phyloP scores from a whole-genome alignment of 23 tunicate species.

The Trididemnum miniatum region DNA sequence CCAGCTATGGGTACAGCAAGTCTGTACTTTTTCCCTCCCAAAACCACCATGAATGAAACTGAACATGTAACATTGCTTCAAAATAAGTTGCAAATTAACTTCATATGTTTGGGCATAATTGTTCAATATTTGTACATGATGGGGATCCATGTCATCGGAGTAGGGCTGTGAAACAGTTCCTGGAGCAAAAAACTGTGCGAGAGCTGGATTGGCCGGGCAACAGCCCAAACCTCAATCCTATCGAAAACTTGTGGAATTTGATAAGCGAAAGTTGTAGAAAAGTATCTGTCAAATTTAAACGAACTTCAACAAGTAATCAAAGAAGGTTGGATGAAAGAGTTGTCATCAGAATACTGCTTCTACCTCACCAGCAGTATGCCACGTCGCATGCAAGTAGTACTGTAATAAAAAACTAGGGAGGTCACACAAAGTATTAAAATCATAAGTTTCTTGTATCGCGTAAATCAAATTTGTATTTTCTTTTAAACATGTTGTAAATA shows the following conservation, averaged over 20 bases:
- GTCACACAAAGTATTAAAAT: slow-evolving; percentile 33
- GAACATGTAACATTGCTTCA: slow-evolving; percentile 20
- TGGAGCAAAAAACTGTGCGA: slow-evolving; percentile 37
- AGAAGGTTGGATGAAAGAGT: slow-evolving; percentile 34
- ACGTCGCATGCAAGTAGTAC: slow-evolving; percentile 28
- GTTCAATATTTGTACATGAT: slow-evolving; percentile 14
- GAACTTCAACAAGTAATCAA: slow-evolving; percentile 34
- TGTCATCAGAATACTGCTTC: slow-evolving; percentile 15
- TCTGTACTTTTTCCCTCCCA: neutral
- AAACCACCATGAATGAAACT: slow-evolving; percentile 27
- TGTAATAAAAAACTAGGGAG: slow-evolving; percentile 29
- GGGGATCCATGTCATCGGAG: slow-evolving; percentile 44
- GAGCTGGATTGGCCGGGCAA: slow-evolving; percentile 37
- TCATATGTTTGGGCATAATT: slow-evolving; percentile 14
- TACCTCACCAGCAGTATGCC: slow-evolving; percentile 14
- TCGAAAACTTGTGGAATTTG: slow-evolving; percentile 11
- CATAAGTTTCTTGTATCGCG: too few relatives aligned
- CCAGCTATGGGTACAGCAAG: neutral
- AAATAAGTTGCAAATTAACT: slow-evolving; percentile 22
- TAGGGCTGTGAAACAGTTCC: slow-evolving; percentile 29
- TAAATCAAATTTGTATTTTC: too few relatives aligned
- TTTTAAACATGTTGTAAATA: too few relatives aligned
- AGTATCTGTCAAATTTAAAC: slow-evolving; percentile 22
- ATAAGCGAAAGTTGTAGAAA: slow-evolving; percentile 18
- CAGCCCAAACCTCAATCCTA: slow-evolving; percentile 35